Evolutionary conservation across 2,113 vertebrate species (phyloP).

Genomic region (Semicossyphus pulcher): DNA sequence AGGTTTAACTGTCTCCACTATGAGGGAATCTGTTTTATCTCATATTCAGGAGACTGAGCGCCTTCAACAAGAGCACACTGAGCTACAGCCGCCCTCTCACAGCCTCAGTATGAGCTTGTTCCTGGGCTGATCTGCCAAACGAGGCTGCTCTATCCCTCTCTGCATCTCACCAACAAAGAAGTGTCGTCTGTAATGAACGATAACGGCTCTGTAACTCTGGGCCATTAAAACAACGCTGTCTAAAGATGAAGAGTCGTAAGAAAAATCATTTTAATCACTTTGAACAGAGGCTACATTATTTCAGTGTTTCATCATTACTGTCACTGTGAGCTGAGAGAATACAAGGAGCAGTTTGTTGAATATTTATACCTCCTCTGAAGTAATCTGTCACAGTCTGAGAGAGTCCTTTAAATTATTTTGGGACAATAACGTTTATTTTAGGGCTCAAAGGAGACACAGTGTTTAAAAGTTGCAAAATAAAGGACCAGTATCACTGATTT

Average conservation of each 20-base stretch:
- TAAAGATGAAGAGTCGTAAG: constrained; percentile 58
- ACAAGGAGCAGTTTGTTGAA: constrained; percentile 39
- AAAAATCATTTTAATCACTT: constrained; percentile 61
- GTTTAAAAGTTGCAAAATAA: not conserved
- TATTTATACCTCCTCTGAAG: constrained; percentile 50
- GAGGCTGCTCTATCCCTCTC: constrained; percentile 38
- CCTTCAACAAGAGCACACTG: constrained; percentile 24
- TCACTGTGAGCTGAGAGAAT: constrained; percentile 42
- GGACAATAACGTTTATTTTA: constrained; percentile 38
- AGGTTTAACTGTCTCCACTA: too few species aligned
- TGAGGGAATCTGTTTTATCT: constrained; percentile 46
- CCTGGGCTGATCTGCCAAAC: constrained; percentile 49
- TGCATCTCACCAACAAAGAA: constrained; percentile 47
- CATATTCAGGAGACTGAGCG: too few species aligned
- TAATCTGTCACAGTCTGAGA: constrained; percentile 10
- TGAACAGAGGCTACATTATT: constrained; percentile 50
- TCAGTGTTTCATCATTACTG: constrained; percentile 61
- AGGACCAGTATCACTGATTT: too few species aligned
- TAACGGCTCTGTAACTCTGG: constrained; percentile 42
- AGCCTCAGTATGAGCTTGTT: constrained; percentile 43
- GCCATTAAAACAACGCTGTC: constrained; percentile 42
- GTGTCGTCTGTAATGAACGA: constrained; percentile 55
- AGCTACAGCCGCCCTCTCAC: constrained; percentile 48
- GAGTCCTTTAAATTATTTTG: too few species aligned
- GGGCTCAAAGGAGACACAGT: constrained; percentile 17